Conservation (phyloP, 2,797 vertebrate genomes). For the Amazonetta brasiliensis region DNA sequence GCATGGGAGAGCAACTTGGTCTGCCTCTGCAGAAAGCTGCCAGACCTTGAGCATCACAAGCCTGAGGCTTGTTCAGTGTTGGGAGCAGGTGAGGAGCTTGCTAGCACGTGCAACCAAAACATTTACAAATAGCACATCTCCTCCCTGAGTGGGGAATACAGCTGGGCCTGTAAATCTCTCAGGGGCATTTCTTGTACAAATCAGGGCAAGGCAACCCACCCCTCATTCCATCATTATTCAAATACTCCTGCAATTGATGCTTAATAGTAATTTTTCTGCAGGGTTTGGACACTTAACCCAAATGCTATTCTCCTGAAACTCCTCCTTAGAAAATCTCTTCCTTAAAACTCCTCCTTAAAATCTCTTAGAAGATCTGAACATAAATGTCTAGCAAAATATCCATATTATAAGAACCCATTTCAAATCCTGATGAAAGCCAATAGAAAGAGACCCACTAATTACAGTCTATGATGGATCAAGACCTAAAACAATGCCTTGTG, state of each 20-base stretch:
- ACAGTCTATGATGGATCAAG: neutral
- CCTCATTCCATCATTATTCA: neutral
- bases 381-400: neutral
- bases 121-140: neutral
- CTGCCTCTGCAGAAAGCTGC: neutral
- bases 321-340: no score
- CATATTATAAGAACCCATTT: neutral
- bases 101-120: neutral
- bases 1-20: neutral
- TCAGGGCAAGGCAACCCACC: neutral
- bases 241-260: accelerated
- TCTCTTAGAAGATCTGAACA: neutral
- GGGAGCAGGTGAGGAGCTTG: neutral
- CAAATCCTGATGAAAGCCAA: neutral
- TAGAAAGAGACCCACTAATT: neutral
- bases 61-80: neutral
- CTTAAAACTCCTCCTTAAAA: neutral
- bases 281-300: neutral
- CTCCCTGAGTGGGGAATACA: neutral
- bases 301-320: neutral
- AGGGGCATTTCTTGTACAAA: neutral
- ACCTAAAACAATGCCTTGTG: neutral
- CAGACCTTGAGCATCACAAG: neutral
- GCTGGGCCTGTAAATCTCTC: neutral
- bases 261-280: neutral